Conservation (phyloP, 2,888 invertebrate species). For the Torymus auratus region DNA sequence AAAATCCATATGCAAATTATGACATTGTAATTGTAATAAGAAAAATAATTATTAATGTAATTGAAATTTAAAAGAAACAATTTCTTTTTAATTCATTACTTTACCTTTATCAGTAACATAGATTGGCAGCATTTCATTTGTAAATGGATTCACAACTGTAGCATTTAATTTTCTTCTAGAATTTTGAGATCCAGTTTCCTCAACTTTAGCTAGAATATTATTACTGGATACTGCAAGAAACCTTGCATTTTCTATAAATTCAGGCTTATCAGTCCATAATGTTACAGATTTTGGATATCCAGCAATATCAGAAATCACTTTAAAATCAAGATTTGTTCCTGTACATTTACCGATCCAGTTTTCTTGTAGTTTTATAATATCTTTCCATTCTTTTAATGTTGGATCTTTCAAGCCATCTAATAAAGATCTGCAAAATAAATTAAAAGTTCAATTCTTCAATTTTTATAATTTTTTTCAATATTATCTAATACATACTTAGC, state of each 20-base stretch:
- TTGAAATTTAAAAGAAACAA: background rate
- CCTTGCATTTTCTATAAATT: slow-evolving; percentile 83
- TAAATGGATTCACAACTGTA: slow-evolving; percentile 85
- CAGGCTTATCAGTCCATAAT: slow-evolving; percentile 87
- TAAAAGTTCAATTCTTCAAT: background rate
- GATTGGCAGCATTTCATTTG: slow-evolving; percentile 81
- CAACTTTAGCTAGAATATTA: slow-evolving; percentile 78
- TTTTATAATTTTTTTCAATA: slow-evolving; percentile 16
- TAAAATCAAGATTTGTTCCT: slow-evolving; percentile 86
- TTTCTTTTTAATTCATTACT: background rate
- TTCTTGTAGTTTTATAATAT: slow-evolving; percentile 89
- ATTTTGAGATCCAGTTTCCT: slow-evolving; percentile 61
- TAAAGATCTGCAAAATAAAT: slow-evolving; percentile 70
- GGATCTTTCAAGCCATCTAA: slow-evolving; percentile 85
- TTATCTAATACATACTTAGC: slow-evolving; percentile 80
- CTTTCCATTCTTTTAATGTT: slow-evolving; percentile 87
- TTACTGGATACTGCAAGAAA: slow-evolving; percentile 83
- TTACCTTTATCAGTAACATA: slow-evolving; percentile 80
- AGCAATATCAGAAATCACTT: slow-evolving; percentile 74
- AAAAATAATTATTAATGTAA: background rate
- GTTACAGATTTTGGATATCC: slow-evolving; percentile 75
- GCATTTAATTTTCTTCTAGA: slow-evolving; percentile 73
- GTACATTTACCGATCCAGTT: slow-evolving; percentile 94
- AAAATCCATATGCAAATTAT: background rate
- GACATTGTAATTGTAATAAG: background rate